Evolutionary conservation across 2,797 vertebrate species (phyloP), one percentile per base, ranked within the genome.

Genomic region (Pelochelys cantorii): DNA sequence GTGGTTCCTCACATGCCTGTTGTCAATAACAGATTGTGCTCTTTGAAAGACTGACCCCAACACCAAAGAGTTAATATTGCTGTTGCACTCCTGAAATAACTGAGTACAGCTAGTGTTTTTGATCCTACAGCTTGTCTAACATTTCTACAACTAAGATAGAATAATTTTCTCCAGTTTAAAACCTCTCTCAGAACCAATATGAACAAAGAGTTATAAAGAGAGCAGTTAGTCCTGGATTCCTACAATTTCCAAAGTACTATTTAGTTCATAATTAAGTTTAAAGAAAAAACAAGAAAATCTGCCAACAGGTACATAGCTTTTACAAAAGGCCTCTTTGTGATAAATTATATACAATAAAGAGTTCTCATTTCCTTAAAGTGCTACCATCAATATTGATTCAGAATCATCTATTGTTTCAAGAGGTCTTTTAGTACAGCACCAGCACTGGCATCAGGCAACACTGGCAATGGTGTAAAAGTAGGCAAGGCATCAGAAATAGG

Each of bases 391-490:
- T 89, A 74, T 22, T 86, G 59, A 85, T 88, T 57, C 54, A 87
- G 75, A 87, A 92, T 79, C 15, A 79, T 84, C 98, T 98, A 99
- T 94, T 99, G 99, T 95, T 99, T 99, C 37, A 99, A 97, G 78
- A 99, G 98, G 97, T 99, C 99, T 97, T 99, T 99, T 55, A 99
- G 97, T 13, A 99, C 98, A 5, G 98, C 98, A 55, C 99, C 99
- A 1, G 97, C 99, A 2, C 99, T 99, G 96, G 98, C 97, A 95
- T 99, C 99, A 0, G 98, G 98, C 0, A 98, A 98, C 92, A 99
- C 99, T 3, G 99, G 99, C 96, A 99, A 97, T 17, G 99, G 99
- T 3, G 99, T 99, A 96, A 99, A 99, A 2, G 99, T 99, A 87
- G 99, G 99, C 93, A 99, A 96, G 2, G 98, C 97, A 17, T 99